phyloP scores from a whole-genome alignment of 2,113 vertebrate species.

The Strix aluco region DNA sequence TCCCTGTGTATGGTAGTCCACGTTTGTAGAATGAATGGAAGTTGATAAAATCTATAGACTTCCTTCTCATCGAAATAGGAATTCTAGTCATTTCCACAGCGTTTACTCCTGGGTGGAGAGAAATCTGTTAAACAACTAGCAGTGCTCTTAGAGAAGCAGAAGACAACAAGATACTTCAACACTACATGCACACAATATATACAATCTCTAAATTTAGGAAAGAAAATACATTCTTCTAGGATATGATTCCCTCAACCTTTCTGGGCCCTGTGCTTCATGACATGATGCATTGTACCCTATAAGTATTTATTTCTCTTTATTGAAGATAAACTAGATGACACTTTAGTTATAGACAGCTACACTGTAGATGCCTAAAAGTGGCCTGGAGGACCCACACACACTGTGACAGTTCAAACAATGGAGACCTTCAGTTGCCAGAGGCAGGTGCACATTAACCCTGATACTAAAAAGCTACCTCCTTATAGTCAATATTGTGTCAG shows the following conservation, averaged over 20 bases:
- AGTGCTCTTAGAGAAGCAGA: neutral
- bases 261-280: neutral
- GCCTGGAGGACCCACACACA: neutral
- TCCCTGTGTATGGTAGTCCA: constrained; percentile 63
- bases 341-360: neutral
- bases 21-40: constrained; percentile 61
- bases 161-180: neutral
- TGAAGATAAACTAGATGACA: neutral
- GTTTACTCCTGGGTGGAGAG: constrained; percentile 16
- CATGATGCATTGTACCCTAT: neutral
- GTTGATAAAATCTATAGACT: constrained; percentile 46
- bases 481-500: neutral
- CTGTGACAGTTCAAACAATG: neutral
- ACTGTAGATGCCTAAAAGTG: neutral
- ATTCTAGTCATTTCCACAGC: rapidly evolving
- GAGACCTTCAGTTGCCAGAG: neutral
- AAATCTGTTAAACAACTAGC: neutral
- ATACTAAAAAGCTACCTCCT: neutral
- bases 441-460: neutral
- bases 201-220: neutral
- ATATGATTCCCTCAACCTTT: neutral
- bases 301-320: neutral
- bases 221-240: neutral
- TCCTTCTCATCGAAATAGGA: neutral
- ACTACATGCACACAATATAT: neutral